phyloP scores from a whole-genome alignment of 2,113 vertebrate species.

The Pycnonotus jocosus region DNA sequence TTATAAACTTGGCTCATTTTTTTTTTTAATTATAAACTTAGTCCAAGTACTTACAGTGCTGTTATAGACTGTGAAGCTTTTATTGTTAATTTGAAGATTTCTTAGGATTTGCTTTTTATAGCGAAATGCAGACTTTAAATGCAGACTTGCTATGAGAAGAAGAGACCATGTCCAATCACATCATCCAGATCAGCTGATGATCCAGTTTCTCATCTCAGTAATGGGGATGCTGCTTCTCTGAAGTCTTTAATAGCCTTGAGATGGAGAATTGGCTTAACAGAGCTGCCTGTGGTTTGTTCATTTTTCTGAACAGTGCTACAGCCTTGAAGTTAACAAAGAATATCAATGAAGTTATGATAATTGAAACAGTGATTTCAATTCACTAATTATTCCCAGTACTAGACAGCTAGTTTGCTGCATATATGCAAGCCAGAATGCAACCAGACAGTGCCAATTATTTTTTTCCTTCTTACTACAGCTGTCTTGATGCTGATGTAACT shows the following conservation, averaged over 20 bases:
- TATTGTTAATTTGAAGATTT: neutral
- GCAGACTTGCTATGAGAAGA: neutral
- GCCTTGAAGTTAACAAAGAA: neutral
- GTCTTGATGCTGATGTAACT: neutral
- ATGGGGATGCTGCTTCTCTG: neutral
- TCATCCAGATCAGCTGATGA: neutral
- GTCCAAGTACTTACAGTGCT: neutral
- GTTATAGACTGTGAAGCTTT: neutral
- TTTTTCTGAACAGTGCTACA: neutral
- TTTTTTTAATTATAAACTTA: neutral
- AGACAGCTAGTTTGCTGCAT: neutral
- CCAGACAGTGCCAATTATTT: neutral
- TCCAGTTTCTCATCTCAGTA: neutral
- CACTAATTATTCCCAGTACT: neutral
- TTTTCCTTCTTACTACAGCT: neutral
- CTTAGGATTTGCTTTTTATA: neutral
- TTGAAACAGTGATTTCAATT: neutral
- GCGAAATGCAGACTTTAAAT: neutral
- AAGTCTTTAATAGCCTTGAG: neutral
- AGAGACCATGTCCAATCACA: neutral
- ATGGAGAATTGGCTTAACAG: neutral
- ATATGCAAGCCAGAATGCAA: neutral
- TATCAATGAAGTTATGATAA: neutral
- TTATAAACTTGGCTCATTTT: neutral
- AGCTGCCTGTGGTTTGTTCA: neutral